Evolutionary conservation across 2,888 invertebrate genomes (phyloP), one percentile per base, ranked within the genome.

Genomic region (Clivina fossor): DNA sequence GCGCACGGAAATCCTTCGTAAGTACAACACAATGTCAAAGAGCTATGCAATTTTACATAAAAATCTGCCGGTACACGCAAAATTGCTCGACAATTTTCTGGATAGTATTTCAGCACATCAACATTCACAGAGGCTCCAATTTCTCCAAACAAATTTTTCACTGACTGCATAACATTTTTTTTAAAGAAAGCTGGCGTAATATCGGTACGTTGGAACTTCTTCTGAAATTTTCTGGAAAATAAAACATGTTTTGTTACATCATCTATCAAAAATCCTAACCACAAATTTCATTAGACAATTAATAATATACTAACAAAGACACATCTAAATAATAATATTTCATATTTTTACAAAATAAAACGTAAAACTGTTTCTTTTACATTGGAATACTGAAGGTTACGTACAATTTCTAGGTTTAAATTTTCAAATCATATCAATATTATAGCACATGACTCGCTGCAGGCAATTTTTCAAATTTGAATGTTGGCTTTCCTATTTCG

Each of bases 91-190:
- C 64, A 70, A 2, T 71, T 67, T 1, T 64, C 47, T 0, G 70
- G 60, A 62, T 79, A 70, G 63, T 80, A 83, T 64, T 80, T 83
- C 2, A 85, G 61, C 9, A 86, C 64, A 59, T 85, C 82, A 19
- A 85, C 68, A 22, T 70, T 69, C 19, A 77, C 72, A 51, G 75
- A 70, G 16, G 80, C 74, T 44, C 79, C 80, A 63, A 77, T 75
- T 70, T 80, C 80, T 3, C 84, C 84, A 68, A 83, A 81, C 41
- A 84, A 63, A 53, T 73, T 69, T 46, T 70, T 72, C 57, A 84
- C 63, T 3, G 79, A 76, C 49, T 75, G 69, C 53, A 77, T 68
- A 58, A 85, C 75, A 66, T 81, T 79, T 41, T 79, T 79, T 65
- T 81, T 82, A 57, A 84, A 75, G 63, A 74, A 81, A 2, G 74